phyloP scores from a whole-genome alignment of 2,113 vertebrate species.

The Aegithalos caudatus region DNA sequence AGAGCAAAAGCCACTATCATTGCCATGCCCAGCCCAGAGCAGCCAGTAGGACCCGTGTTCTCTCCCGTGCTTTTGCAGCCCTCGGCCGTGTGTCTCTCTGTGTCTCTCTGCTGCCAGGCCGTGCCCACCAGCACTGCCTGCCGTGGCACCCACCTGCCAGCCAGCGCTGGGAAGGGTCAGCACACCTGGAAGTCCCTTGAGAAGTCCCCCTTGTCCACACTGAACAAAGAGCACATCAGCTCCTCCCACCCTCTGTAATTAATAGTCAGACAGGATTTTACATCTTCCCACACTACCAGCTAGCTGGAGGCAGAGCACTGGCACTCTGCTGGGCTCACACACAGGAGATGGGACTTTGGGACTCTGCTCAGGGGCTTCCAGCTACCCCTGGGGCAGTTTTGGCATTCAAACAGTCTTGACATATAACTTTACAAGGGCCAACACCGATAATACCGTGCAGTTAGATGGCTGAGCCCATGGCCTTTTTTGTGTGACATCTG shows the following conservation, averaged over 20 bases:
- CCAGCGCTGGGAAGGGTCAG: not conserved
- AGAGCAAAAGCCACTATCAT: fast-evolving
- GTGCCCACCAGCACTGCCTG: fast-evolving
- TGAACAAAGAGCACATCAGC: not conserved
- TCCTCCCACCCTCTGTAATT: not conserved
- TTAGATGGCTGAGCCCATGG: not conserved
- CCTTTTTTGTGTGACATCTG: not conserved
- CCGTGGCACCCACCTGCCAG: not conserved
- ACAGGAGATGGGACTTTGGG: not conserved
- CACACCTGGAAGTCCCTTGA: fast-evolving
- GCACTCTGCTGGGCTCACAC: not conserved
- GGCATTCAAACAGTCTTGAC: not conserved
- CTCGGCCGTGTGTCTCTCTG: fast-evolving
- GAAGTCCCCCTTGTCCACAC: not conserved
- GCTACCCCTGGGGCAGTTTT: not conserved
- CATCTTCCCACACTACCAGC: not conserved
- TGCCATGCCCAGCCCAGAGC: not conserved
- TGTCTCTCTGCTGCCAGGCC: fast-evolving
- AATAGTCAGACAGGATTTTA: not conserved
- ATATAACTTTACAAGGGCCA: not conserved
- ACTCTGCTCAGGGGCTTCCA: not conserved
- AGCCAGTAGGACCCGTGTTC: not conserved
- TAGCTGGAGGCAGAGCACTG: not conserved
- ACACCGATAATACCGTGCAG: fast-evolving
- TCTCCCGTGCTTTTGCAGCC: fast-evolving